These are phyloP conservation scores for Ditylenchus dipsaci DNA, from an alignment of 1,140 invertebrate species.

Conservation along the genomic window DNA sequence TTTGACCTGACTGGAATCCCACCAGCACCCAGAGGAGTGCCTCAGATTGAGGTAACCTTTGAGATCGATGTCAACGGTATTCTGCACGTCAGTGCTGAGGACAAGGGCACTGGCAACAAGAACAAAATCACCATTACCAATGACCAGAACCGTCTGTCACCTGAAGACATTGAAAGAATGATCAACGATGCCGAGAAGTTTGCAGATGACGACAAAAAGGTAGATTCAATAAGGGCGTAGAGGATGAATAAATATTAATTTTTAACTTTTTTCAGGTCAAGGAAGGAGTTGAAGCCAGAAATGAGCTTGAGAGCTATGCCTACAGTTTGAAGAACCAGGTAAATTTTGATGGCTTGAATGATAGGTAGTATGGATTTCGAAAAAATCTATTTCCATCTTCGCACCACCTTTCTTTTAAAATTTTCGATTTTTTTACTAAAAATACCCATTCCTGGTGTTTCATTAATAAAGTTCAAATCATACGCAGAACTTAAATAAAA, in stretches of 20 bases:
- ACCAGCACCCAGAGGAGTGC: conserved; percentile 90
- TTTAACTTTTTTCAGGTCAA: conserved; percentile 65
- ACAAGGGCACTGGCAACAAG: conserved; percentile 94
- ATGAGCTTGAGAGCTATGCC: conserved; percentile 89
- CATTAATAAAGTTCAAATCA: too few relatives aligned
- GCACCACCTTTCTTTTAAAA: neutral
- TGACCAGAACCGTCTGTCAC: conserved; percentile 89
- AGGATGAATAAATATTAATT: neutral
- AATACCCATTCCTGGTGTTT: too few relatives aligned
- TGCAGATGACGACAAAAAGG: conserved; percentile 93
- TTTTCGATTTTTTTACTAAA: neutral
- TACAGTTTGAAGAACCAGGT: conserved; percentile 94
- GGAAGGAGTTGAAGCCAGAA: conserved; percentile 86
- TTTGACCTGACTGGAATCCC: conserved; percentile 97
- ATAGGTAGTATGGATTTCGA: too few relatives aligned
- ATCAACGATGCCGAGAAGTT: conserved; percentile 97
- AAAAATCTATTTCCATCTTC: neutral
- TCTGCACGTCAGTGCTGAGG: conserved; percentile 85
- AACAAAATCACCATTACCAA: conserved; percentile 99
- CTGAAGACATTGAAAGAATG: conserved; percentile 97
- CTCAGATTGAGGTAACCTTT: conserved; percentile 73
- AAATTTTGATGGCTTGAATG: neutral
- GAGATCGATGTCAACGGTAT: conserved; percentile 99
- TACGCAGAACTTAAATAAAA: too few relatives aligned
- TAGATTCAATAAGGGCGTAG: neutral